Base-by-base conservation (phyloP, 2,113 vertebrate species). In the Clarias magur region DNA sequence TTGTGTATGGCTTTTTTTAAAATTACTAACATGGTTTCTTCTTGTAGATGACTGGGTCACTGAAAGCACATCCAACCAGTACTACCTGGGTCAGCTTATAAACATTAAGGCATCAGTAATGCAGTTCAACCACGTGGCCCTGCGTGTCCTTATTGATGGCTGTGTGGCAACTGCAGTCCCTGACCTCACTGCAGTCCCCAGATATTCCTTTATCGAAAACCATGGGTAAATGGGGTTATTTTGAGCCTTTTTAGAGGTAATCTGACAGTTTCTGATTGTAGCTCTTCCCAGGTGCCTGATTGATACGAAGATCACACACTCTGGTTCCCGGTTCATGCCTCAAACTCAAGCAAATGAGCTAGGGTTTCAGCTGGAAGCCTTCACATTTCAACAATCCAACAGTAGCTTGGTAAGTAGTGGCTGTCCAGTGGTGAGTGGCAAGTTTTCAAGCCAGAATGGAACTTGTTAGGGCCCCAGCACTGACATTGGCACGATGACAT, bases 291-390 rank as follows among this genome's bases (percentile, higher is more conserved):
- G 25, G 54, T 34, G 34, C 92, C 87, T 95, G 34, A 85, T n/a
- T 4, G 93, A 94, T 38, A 82, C 89, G n/a, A 92, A 90, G 88
- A 79, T 92, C 90, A 92, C 93, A 0, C 92, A 92, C 65, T 88
- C 91, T 80, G 89, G 90, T 80, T 94, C 94, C 67, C 91, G 75
- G 88, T 95, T 95, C 90, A 86, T 93, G 88, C 89, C 86, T 83
- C 89, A 93, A 73, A 91, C 80, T 70, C 83, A 83, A 21, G 90
- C 93, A 59, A 84, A 93, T 81, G 94, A 93, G 91, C 91, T 94
- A 21, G 88, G 91, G 1, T 88, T 95, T 82, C 92, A 93, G 92
- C 81, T 95, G 30, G 89, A 93, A 88, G 90, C 92, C 4, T 34
- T 95, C 84, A 91, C 63, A 84, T 95, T 95, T 70, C 84, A 83